Conservation (phyloP, 2,888 invertebrate species). For the Ophonus ardosiacus region DNA sequence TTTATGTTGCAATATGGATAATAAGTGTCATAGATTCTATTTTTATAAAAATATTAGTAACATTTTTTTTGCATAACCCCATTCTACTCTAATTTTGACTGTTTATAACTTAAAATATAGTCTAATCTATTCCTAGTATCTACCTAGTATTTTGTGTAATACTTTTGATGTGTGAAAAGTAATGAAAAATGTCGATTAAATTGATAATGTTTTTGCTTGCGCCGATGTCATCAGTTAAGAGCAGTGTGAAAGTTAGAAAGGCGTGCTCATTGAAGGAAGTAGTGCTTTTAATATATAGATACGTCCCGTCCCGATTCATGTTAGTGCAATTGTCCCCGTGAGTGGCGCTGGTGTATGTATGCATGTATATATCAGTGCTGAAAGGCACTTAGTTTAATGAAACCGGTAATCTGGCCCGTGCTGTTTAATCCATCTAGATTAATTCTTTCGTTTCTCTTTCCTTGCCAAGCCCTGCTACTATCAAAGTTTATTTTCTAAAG, state of each 20-base stretch:
- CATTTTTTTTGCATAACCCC: too few relatives aligned
- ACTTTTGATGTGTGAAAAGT: background rate
- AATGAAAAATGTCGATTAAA: background rate
- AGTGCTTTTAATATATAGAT: constrained; percentile 37
- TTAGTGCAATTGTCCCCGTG: constrained; percentile 50
- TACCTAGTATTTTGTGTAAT: background rate
- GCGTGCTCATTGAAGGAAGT: constrained; percentile 9
- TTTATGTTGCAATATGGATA: too few relatives aligned
- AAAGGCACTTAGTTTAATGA: constrained; percentile 57
- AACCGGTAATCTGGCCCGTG: constrained; percentile 55
- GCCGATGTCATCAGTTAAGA: background rate
- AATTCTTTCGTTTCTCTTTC: constrained; percentile 58
- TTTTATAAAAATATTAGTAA: too few relatives aligned
- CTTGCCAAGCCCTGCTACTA: constrained; percentile 4
- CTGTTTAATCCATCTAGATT: constrained; percentile 60
- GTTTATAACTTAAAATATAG: too few relatives aligned
- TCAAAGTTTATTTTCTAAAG: constrained; percentile 58
- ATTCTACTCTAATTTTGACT: too few relatives aligned
- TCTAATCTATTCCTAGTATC: too few relatives aligned
- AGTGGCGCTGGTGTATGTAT: constrained; percentile 46
- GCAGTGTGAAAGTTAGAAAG: background rate
- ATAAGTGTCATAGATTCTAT: too few relatives aligned
- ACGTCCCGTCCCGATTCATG: constrained; percentile 16
- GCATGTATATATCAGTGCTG: constrained; percentile 54
- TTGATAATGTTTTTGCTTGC: background rate